Percentiles rank a stretch among this genome's conserved stretches.
Evolutionary conservation across 2,888 invertebrate genomes (phyloP).

Genomic region (Sepioteuthis lessoniana): DNA sequence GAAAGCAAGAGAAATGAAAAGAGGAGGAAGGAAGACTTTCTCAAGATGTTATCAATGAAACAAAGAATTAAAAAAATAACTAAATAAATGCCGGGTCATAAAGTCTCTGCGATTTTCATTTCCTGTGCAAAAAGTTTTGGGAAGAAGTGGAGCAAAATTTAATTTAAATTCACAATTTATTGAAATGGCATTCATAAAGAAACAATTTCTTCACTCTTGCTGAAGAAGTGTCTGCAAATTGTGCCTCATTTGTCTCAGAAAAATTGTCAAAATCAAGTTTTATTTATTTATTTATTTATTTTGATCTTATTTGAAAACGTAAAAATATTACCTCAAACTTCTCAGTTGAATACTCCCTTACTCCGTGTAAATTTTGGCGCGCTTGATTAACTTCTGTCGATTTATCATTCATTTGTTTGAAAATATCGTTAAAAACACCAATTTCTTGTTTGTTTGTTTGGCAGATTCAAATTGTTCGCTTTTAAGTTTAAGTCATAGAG

Average conservation of each 20-base stretch:
- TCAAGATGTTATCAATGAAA: neutral
- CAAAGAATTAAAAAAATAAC: neutral
- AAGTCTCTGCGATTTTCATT: conserved; percentile 6
- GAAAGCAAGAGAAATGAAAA: neutral
- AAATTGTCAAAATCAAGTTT: neutral
- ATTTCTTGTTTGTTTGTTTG: neutral
- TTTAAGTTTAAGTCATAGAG: too few species aligned
- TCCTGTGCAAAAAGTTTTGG: neutral
- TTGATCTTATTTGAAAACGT: neutral
- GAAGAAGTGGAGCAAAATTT: neutral
- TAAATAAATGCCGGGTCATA: neutral
- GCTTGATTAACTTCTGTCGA: conserved; percentile 10
- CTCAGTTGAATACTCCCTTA: neutral
- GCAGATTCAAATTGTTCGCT: too few species aligned
- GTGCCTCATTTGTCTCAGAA: neutral
- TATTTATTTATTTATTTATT: neutral
- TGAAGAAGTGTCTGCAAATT: neutral
- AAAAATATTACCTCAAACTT: neutral
- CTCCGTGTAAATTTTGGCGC: neutral
- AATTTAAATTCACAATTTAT: conserved; percentile 33
- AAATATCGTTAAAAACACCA: neutral
- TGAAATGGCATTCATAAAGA: conserved; percentile 33
- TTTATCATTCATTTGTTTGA: neutral
- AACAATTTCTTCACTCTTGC: conserved; percentile 10
- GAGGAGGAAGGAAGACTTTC: neutral